These are phyloP conservation scores for Drosophila rufa DNA, from an alignment of 1,140 invertebrate genomes.

Conservation along the genomic window DNA sequence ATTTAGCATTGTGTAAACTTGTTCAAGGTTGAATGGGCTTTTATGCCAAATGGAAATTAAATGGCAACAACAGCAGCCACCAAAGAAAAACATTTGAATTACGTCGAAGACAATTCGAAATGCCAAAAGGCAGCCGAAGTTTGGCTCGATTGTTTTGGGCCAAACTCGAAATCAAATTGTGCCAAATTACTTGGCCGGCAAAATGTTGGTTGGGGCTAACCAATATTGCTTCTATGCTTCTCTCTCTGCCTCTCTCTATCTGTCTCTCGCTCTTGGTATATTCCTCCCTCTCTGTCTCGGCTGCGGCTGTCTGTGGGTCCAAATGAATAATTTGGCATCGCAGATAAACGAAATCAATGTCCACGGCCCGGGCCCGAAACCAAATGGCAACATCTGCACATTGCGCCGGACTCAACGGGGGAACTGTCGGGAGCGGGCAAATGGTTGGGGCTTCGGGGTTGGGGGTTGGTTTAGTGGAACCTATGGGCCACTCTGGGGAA, in stretches of 20 bases:
- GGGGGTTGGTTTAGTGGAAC: slow-evolving; percentile 12
- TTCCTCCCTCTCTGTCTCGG: neutral
- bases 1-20: slow-evolving; percentile 56
- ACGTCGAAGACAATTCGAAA: slow-evolving; percentile 44
- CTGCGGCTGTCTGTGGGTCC: slow-evolving; percentile 39
- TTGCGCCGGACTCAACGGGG: slow-evolving; percentile 8
- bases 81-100: slow-evolving; percentile 50
- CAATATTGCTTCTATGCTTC: slow-evolving; percentile 22
- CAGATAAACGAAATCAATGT: slow-evolving; percentile 56
- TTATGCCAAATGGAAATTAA: slow-evolving; percentile 45
- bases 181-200: slow-evolving; percentile 46
- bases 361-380: slow-evolving; percentile 36
- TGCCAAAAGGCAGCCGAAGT: slow-evolving; percentile 47
- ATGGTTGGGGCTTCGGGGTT: neutral
- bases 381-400: slow-evolving; percentile 52
- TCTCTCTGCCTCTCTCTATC: neutral
- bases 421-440: neutral
- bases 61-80: slow-evolving; percentile 24
- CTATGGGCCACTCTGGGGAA: slow-evolving; percentile 46
- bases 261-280: neutral
- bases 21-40: slow-evolving; percentile 49
- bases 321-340: slow-evolving; percentile 56
- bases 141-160: slow-evolving; percentile 42
- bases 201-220: slow-evolving; percentile 9
- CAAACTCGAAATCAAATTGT: slow-evolving; percentile 51